Conservation (phyloP, 2,113 vertebrate species). For the Carassius carassius region DNA sequence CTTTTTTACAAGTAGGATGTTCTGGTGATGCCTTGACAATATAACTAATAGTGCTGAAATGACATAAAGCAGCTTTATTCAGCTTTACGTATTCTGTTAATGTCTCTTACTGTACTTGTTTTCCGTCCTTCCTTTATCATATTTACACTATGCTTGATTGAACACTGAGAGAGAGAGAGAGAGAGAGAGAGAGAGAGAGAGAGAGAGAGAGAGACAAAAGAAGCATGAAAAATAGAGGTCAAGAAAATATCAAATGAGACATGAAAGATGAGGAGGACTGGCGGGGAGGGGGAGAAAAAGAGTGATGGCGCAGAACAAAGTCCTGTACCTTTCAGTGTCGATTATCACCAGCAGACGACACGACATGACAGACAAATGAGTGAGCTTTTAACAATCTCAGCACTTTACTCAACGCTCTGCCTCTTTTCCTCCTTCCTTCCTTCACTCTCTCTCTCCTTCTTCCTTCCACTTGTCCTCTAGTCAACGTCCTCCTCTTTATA, state of each 20-base stretch:
- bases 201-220: neutral
- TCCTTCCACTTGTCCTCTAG: neutral
- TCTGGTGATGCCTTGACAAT: neutral
- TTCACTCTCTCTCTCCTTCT: neutral
- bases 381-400: conserved; percentile 69
- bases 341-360: conserved; percentile 69
- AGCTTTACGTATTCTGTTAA: neutral
- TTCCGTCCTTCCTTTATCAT: neutral
- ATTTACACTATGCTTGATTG: conserved; percentile 5
- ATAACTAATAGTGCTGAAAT: neutral
- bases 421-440: neutral
- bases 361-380: conserved; percentile 74
- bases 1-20: neutral
- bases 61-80: neutral
- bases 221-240: conserved; percentile 11
- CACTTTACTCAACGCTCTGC: conserved; percentile 26
- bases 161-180: neutral
- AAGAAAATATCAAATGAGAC: conserved; percentile 41
- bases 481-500: neutral
- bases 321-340: conserved; percentile 72
- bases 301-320: conserved; percentile 58
- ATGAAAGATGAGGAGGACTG: conserved; percentile 15
- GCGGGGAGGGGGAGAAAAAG: neutral
- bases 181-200: too few species aligned
- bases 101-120: conserved; percentile 3